These are phyloP conservation scores for Tapirus indicus DNA, from an alignment of 2,797 vertebrate genomes.

Conservation along the genomic window DNA sequence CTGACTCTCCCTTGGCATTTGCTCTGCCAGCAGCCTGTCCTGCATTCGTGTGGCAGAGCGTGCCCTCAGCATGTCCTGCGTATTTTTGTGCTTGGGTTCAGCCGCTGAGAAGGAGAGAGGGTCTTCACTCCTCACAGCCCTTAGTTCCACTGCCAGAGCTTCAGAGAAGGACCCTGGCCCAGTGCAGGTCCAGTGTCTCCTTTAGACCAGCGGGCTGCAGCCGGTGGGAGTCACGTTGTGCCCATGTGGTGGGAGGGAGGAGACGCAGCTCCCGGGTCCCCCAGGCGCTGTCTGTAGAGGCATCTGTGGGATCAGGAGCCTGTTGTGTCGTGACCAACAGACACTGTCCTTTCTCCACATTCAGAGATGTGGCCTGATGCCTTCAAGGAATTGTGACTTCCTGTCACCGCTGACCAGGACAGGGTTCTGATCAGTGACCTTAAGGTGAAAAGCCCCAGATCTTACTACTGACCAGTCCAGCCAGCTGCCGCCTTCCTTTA, in stretches of 20 bases:
- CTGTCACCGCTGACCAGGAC: neutral
- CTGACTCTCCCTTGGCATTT: neutral
- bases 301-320: neutral
- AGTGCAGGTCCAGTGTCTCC: neutral
- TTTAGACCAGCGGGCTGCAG: too few species aligned
- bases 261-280: neutral
- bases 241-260: accelerated
- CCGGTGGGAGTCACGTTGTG: neutral
- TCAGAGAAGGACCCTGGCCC: neutral
- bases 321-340: neutral
- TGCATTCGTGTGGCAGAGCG: neutral
- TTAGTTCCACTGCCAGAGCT: neutral
- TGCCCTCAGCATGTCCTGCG: neutral
- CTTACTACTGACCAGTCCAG: neutral
- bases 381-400: neutral
- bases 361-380: neutral
- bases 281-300: neutral
- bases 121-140: neutral
- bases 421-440: neutral
- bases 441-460: neutral
- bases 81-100: neutral
- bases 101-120: neutral
- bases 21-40: neutral
- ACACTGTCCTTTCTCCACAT: neutral
- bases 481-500: neutral